Evolutionary conservation across 2,113 vertebrate genomes (phyloP).

Genomic region (Acanthochromis polyacanthus): DNA sequence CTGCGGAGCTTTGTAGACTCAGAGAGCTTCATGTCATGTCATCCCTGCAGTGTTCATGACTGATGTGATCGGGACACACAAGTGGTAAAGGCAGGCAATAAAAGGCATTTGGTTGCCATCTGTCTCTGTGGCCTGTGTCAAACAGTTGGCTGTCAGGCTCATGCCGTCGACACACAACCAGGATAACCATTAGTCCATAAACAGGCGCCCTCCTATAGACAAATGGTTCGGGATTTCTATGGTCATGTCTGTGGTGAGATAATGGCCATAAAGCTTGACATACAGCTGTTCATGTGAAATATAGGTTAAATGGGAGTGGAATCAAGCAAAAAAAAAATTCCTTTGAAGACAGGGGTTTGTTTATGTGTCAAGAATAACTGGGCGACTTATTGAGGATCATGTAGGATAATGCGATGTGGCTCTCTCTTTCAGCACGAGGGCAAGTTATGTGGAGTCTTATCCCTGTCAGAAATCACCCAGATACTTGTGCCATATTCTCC

Average conservation of each 20-base stretch:
- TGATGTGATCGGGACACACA: constrained; percentile 75
- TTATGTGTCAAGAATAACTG: constrained; percentile 58
- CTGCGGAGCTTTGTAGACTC: constrained; percentile 23
- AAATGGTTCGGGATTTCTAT: constrained; percentile 68
- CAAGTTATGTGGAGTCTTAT: constrained; percentile 1
- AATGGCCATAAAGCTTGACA: constrained; percentile 52
- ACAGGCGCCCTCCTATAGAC: constrained; percentile 72
- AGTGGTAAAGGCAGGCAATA: constrained; percentile 79
- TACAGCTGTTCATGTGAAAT: constrained; percentile 55
- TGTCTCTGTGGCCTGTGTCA: constrained; percentile 80
- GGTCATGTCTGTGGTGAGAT: constrained; percentile 71
- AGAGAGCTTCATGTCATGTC: constrained; percentile 39
- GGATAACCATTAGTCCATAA: constrained; percentile 80
- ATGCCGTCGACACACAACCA: constrained; percentile 72
- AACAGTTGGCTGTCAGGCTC: constrained; percentile 77
- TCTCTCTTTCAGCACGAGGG: constrained; percentile 7
- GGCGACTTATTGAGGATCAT: constrained; percentile 41
- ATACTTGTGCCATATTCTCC: neutral
- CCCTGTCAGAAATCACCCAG: neutral
- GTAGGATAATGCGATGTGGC: constrained; percentile 20
- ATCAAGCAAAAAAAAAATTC: constrained; percentile 30
- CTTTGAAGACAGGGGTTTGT: constrained; percentile 37
- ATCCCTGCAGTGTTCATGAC: constrained; percentile 62
- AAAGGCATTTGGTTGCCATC: constrained; percentile 83
- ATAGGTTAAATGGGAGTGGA: constrained; percentile 32